Conservation (phyloP, 1,140 invertebrate genomes). For the Euura saliciscinereae region DNA sequence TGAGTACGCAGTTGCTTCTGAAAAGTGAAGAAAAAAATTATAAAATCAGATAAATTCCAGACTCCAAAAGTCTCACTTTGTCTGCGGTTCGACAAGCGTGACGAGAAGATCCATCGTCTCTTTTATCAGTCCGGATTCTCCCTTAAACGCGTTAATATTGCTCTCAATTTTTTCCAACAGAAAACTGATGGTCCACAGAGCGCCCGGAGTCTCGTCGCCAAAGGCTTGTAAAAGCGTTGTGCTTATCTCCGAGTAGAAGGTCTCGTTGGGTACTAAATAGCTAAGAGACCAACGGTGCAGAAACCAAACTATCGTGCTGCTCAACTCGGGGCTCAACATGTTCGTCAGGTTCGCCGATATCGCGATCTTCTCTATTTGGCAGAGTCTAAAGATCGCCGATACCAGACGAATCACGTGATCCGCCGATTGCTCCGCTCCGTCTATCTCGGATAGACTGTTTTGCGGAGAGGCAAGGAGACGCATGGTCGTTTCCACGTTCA, state of each 20-base stretch:
- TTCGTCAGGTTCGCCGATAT: conserved; percentile 66
- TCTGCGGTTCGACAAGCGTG: conserved; percentile 62
- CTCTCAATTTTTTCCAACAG: conserved; percentile 67
- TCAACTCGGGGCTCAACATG: conserved; percentile 81
- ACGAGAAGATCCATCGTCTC: conserved; percentile 67
- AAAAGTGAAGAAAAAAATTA: conserved; percentile 17
- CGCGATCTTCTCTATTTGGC: conserved; percentile 71
- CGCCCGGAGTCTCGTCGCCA: conserved; percentile 66
- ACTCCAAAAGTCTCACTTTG: conserved; percentile 58
- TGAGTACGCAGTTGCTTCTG: conserved; percentile 41
- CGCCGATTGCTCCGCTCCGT: conserved; percentile 59
- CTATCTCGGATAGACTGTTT: conserved; percentile 57
- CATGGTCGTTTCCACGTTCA: conserved; percentile 54
- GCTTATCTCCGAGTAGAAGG: conserved; percentile 70
- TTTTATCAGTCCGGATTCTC: conserved; percentile 64
- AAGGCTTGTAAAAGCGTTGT: conserved; percentile 64
- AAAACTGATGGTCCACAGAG: conserved; percentile 67
- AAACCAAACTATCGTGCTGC: conserved; percentile 81
- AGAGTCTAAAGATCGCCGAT: conserved; percentile 69
- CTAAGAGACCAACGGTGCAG: conserved; percentile 76
- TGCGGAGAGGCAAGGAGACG: conserved; percentile 60
- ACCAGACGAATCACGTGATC: conserved; percentile 73
- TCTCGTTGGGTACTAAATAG: conserved; percentile 76
- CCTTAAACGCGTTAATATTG: conserved; percentile 64
- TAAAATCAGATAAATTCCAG: background rate